Base-by-base conservation (phyloP, 2,797 vertebrate species). In the Merluccius polli region DNA sequence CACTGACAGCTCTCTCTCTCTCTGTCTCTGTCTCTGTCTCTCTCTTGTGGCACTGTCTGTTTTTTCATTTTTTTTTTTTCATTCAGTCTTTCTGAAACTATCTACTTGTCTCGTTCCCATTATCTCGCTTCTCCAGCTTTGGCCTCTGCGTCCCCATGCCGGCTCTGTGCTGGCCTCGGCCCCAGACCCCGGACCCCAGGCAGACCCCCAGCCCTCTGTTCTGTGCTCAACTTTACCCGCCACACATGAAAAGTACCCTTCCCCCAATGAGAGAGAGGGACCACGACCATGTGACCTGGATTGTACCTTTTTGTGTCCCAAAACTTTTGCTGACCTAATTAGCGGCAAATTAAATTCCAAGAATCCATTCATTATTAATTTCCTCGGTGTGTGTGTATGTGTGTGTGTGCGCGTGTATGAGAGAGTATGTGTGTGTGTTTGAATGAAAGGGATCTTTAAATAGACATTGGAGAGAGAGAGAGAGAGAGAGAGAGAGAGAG, bases 61-160 rank as follows among this genome's bases (percentile, higher is more conserved):
- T 38, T 78, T 78, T 73, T 73, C 75, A 70, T 76, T 16, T 63
- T 59, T 73, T 74, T 75, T 70, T 70, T 75, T 83, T 18, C 32
- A 74, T 21, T 68, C 16, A 29, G 18, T 32, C 21, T 21, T 48
- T 30, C 21, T 32, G 21, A 31, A 36, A 33, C 29, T 44, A 38
- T 52, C 30, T 44, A 4, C 30, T 76, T 16, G 36, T 75, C 67
- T 69, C 13, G 8, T 27, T 31, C 29, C 69, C 72, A 92, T 92
- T 94, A 94, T 94, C 93, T 93, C 90, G 83, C 91, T 24, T 91
- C 89, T 92, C 84, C 93, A 94, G 93, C 89, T 89, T 78, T 80
- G 91, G 90, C 90, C 90, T 90, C 91, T 82, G 75, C 76, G 82
- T 87, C 89, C 89, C 91, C 69, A 77, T n/a, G 82, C 87, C 86